Conservation (phyloP, 2,888 invertebrate species). For the Pammene aurita region DNA sequence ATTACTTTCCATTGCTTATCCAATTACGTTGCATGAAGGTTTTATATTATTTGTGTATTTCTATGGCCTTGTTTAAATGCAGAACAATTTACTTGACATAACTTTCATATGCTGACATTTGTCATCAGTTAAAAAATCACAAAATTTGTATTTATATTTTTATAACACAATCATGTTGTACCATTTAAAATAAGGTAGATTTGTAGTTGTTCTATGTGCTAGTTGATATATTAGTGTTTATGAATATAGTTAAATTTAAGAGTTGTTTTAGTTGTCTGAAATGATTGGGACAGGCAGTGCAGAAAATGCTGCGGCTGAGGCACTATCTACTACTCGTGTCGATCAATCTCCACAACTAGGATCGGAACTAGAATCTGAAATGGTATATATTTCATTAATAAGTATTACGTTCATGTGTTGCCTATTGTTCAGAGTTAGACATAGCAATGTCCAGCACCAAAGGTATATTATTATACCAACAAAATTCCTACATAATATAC, state of each 20-base stretch:
- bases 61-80: slow-evolving; percentile 57
- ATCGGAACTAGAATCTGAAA: slow-evolving; percentile 21
- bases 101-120: slow-evolving; percentile 66
- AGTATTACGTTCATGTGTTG: no score
- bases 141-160: slow-evolving; percentile 74
- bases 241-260: slow-evolving; percentile 9
- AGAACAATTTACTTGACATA: slow-evolving; percentile 62
- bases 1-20: no score
- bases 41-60: not conserved
- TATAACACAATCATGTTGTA: slow-evolving; percentile 70
- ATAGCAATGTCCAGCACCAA: no score
- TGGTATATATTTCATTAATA: slow-evolving; percentile 14
- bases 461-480: no score
- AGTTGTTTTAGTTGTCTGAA: slow-evolving; percentile 51
- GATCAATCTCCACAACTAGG: slow-evolving; percentile 41
- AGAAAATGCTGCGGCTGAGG: slow-evolving; percentile 61
- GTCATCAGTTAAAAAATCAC: slow-evolving; percentile 73
- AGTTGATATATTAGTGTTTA: slow-evolving; percentile 4
- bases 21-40: slow-evolving; percentile 1
- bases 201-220: slow-evolving; percentile 44
- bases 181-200: slow-evolving; percentile 67
- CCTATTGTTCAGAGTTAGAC: no score
- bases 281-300: slow-evolving; percentile 73
- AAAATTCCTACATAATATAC: no score
- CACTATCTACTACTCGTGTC: slow-evolving; percentile 54